Evolutionary conservation across 2,797 vertebrate species (phyloP).

Genomic region (Pseudomugil gertrudae): DNA sequence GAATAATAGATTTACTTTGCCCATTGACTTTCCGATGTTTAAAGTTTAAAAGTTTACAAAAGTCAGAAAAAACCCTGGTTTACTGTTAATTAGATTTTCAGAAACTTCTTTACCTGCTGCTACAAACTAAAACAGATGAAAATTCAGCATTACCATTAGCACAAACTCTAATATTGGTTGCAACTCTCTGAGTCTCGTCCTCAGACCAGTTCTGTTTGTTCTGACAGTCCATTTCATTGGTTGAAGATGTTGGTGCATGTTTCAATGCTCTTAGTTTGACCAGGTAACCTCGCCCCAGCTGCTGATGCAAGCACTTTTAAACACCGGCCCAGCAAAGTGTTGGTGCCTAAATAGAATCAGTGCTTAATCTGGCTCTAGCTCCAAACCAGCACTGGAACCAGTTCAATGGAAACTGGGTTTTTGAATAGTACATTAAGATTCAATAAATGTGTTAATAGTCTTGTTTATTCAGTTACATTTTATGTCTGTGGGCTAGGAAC

Average conservation of each 20-base stretch:
- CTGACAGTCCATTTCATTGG: no score
- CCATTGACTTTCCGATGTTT: slow-evolving; percentile 20
- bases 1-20: slow-evolving; percentile 13
- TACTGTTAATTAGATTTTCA: slow-evolving; percentile 16
- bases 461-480: slow-evolving; percentile 45
- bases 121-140: slow-evolving; percentile 21
- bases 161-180: slow-evolving; percentile 33
- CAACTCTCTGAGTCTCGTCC: no score
- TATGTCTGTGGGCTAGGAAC: slow-evolving; percentile 41
- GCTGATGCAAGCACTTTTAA: no score
- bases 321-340: no score
- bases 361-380: no score
- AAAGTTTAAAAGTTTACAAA: slow-evolving; percentile 16
- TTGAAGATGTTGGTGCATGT: no score
- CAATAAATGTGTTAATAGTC: slow-evolving; percentile 49
- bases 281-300: no score
- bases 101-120: slow-evolving; percentile 34
- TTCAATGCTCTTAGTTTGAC: no score
- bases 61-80: slow-evolving; percentile 22
- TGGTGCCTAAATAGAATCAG: no score
- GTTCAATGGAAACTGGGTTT: no score
- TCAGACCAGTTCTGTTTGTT: no score
- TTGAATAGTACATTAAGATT: slow-evolving; percentile 28
- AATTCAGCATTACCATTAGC: slow-evolving; percentile 36
- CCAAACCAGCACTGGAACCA: no score